Base-by-base conservation (phyloP, 2,888 invertebrate genomes). In the Adelognathus sp. region DNA sequence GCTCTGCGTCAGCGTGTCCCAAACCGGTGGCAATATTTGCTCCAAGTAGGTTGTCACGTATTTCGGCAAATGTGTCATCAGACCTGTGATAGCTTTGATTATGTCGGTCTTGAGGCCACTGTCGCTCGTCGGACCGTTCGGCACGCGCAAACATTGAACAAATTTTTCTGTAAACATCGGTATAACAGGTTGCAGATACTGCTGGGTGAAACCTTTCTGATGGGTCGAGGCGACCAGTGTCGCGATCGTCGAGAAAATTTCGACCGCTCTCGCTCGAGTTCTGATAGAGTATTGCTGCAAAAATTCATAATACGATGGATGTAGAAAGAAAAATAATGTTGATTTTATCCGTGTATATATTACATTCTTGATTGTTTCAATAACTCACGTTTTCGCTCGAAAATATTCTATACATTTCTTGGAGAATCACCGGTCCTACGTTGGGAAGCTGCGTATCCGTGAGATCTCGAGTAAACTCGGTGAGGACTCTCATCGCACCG, bases 401-500 rank as follows among this genome's bases (percentile, higher is more conserved):
- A 85, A 95, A 94, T 70, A 96, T 95, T 82, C 94, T 92, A 87
- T 94, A 94, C 91, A 95, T 94, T 89, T 95, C 95, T 21, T 95
- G 94, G 11, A 96, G 91, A 54, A 96, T 94, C 7, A 95, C 93
- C 1, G 95, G 95, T 0, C 95, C 95, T 18, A 95, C 93, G 83
- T 94, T 93, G 5, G 94, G 93, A 83, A 95, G 93, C 87, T 95
- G 95, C 41, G 88, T 92, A 75, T 94, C 95, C 3, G 93, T 93
- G 3, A 95, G 93, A 86, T 95, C 95, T 80, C 94, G 93, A 0
- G 94, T 93, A 81, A 96, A 94, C 86, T 96, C 95, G 83, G 94
- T 93, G 39, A 96, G 90, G 2, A 95, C 95, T 87, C 95, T 92
- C 94, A 96, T 95, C 5, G 95, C 94, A 7, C 96, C 95, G 88